These are phyloP conservation scores for Dendroctonus ponderosae DNA, from an alignment of 1,140 invertebrate genomes.

Conservation along the genomic window DNA sequence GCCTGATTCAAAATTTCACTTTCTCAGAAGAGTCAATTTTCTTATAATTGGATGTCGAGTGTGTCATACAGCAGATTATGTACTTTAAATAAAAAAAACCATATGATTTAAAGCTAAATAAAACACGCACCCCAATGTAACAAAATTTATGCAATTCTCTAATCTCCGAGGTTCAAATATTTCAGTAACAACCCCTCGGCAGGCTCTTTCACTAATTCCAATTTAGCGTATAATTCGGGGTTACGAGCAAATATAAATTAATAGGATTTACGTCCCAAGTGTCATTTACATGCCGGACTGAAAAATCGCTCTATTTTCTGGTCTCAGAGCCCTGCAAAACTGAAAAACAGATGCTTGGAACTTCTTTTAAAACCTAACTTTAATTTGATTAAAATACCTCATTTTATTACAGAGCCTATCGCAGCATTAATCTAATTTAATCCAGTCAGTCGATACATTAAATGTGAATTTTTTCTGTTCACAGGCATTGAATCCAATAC, in stretches of 20 bases:
- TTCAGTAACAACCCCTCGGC: too few relatives aligned
- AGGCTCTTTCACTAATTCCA: too few relatives aligned
- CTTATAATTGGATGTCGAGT: not conserved
- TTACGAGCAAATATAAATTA: conserved; percentile 1
- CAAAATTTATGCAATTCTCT: too few relatives aligned
- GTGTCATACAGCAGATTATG: not conserved
- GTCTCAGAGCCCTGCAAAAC: too few relatives aligned
- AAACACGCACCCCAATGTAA: not conserved
- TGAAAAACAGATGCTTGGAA: too few relatives aligned
- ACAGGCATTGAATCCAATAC: not conserved
- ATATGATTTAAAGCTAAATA: not conserved
- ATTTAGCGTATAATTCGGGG: too few relatives aligned
- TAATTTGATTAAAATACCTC: too few relatives aligned
- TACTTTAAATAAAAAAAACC: not conserved
- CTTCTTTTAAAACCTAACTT: too few relatives aligned
- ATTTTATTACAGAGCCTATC: not conserved
- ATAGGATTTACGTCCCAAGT: not conserved
- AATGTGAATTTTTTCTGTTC: not conserved
- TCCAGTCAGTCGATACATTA: not conserved
- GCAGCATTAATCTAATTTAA: not conserved
- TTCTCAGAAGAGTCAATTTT: not conserved
- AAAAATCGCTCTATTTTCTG: too few relatives aligned
- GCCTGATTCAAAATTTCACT: not conserved
- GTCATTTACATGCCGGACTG: too few relatives aligned
- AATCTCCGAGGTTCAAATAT: too few relatives aligned